These are phyloP conservation scores for Oncorhynchus tshawytscha DNA, from an alignment of 2,113 vertebrate genomes.

Conservation along the genomic window DNA sequence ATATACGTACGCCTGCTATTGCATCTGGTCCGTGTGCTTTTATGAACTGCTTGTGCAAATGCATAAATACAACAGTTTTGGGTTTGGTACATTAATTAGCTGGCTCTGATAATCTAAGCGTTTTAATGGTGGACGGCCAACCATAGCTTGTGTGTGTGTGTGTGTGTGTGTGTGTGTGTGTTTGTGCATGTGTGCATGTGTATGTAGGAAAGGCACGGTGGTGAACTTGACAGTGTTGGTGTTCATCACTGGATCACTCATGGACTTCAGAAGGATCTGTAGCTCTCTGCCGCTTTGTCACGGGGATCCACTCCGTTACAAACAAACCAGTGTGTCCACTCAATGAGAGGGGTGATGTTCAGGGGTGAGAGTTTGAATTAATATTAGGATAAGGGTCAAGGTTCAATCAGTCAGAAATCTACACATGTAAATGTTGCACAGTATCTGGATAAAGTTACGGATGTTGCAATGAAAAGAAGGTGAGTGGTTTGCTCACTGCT, in stretches of 20 bases:
- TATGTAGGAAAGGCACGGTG: conserved; percentile 80
- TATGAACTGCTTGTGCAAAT: conserved; percentile 18
- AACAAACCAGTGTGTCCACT: neutral
- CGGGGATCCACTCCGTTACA: conserved; percentile 85
- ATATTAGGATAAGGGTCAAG: conserved; percentile 27
- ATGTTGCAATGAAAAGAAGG: neutral
- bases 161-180: conserved; percentile 9
- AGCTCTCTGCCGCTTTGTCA: conserved; percentile 82
- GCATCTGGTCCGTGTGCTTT: conserved; percentile 32
- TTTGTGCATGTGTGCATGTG: conserved; percentile 29
- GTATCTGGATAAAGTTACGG: too few relatives aligned
- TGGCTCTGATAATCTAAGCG: conserved; percentile 48
- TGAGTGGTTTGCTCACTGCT: neutral
- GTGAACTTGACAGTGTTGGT: conserved; percentile 79
- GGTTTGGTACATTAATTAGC: conserved; percentile 44
- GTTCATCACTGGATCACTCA: conserved; percentile 76
- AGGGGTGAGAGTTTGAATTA: too few relatives aligned
- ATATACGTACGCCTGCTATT: conserved; percentile 39
- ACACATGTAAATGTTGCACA: too few relatives aligned
- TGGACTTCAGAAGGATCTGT: conserved; percentile 83
- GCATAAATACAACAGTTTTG: conserved; percentile 2
- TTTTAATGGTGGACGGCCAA: conserved; percentile 33
- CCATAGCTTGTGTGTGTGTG: conserved; percentile 5
- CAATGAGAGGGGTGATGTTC: too few relatives aligned
- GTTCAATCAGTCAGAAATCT: too few relatives aligned